Percentiles rank a stretch among this genome's conserved stretches.
These are phyloP conservation scores for Acinonyx jubatus DNA, from an alignment of 2,113 vertebrate genomes.

Conservation along the genomic window DNA sequence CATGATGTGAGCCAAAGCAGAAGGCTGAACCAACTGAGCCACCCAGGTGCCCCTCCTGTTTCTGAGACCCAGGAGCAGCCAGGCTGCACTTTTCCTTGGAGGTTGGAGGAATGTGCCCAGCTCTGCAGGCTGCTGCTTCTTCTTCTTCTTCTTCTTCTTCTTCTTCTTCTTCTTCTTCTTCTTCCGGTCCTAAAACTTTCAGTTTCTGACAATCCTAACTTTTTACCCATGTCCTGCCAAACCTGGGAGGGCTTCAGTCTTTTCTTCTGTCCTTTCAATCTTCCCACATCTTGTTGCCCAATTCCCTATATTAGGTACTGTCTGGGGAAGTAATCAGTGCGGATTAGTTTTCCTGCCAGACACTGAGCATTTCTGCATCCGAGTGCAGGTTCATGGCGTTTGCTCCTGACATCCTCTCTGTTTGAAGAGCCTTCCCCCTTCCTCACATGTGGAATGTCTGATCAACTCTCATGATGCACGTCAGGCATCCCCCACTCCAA, in stretches of 20 bases:
- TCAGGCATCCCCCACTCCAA: background rate
- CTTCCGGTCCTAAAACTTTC: background rate
- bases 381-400: background rate
- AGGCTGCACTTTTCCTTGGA: no score
- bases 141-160: no score
- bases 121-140: no score
- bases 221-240: background rate
- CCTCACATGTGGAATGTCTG: background rate
- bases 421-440: background rate
- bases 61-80: background rate
- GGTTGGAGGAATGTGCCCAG: accelerated
- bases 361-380: accelerated
- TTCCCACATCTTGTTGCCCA: background rate
- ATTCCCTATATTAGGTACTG: background rate
- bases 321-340: background rate
- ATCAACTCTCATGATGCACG: background rate
- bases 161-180: no score
- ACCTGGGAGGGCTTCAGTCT: no score
- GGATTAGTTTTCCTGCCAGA: background rate
- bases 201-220: no score
- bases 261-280: background rate
- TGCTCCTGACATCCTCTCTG: background rate
- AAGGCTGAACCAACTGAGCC: no score
- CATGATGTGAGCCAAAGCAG: no score
- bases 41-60: background rate